These are phyloP conservation scores for Microtus richardsoni DNA, from an alignment of 2,113 vertebrate genomes.

Conservation along the genomic window DNA sequence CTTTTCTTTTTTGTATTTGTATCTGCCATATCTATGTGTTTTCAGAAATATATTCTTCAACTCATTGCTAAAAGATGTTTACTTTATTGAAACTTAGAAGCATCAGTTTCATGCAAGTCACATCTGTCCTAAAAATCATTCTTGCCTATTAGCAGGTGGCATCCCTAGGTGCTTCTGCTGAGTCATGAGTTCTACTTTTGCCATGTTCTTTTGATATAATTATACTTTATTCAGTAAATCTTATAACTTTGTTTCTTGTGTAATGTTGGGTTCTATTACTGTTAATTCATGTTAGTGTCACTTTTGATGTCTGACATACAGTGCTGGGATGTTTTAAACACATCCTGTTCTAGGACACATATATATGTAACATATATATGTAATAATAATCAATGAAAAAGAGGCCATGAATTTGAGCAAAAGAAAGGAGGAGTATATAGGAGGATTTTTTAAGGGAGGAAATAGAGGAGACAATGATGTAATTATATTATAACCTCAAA, in stretches of 20 bases:
- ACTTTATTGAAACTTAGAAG: conserved; percentile 19
- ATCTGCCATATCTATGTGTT: conserved; percentile 34
- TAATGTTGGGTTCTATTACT: not conserved
- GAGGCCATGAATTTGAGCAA: not conserved
- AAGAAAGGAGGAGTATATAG: not conserved
- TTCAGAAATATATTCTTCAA: conserved; percentile 38
- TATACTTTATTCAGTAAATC: not conserved
- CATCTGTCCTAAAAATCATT: conserved; percentile 10
- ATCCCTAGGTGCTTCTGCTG: not conserved
- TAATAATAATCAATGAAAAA: not conserved
- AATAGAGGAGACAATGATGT: not conserved
- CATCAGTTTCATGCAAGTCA: not conserved
- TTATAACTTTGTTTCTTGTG: conserved; percentile 39
- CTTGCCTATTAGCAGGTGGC: not conserved
- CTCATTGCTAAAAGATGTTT: conserved; percentile 29
- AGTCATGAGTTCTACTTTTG: not conserved
- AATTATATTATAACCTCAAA: not conserved
- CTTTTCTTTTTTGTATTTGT: not conserved
- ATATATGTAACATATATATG: not conserved
- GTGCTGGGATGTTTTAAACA: not conserved
- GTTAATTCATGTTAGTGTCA: not conserved
- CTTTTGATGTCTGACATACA: not conserved
- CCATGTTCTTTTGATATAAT: not conserved
- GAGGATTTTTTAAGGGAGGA: not conserved
- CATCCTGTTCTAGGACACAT: not conserved